Conservation (phyloP, 1,140 invertebrate species). For the Drosophila bocki region DNA sequence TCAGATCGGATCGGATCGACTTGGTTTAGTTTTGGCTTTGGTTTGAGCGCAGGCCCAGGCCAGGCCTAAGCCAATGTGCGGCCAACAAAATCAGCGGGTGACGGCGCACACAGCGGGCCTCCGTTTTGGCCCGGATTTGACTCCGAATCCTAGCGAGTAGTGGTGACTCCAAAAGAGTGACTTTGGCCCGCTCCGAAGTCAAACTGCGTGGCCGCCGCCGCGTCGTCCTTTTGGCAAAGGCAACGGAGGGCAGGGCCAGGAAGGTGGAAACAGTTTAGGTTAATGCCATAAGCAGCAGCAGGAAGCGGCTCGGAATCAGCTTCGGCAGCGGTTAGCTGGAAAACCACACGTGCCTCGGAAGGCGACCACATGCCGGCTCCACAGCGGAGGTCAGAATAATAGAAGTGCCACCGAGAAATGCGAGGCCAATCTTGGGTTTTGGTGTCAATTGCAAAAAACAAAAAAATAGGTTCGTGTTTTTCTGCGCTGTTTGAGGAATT, state of each 20-base stretch:
- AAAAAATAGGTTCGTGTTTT: neutral
- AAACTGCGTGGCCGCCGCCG: conserved; percentile 67
- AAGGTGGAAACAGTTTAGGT: conserved; percentile 83
- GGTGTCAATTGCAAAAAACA: conserved; percentile 6
- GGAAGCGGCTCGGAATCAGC: conserved; percentile 46
- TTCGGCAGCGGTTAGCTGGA: conserved; percentile 70
- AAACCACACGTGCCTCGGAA: conserved; percentile 83
- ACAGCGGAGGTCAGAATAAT: conserved; percentile 45
- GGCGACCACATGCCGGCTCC: conserved; percentile 73
- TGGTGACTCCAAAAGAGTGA: conserved; percentile 17
- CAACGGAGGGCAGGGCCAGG: conserved; percentile 9
- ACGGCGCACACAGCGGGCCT: conserved; percentile 70
- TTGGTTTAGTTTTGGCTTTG: conserved; percentile 33
- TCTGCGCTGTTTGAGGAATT: neutral
- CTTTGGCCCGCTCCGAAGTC: conserved; percentile 49
- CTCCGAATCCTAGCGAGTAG: conserved; percentile 14
- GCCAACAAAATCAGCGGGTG: conserved; percentile 74
- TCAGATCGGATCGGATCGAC: conserved; percentile 7
- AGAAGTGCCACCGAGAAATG: conserved; percentile 45
- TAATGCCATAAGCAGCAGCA: conserved; percentile 71
- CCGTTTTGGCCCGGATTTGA: conserved; percentile 54
- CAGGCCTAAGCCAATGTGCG: conserved; percentile 59
- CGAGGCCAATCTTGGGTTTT: conserved; percentile 5
- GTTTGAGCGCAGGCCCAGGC: conserved; percentile 13
- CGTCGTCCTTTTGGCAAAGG: conserved; percentile 48